phyloP scores from a whole-genome alignment of 2,888 invertebrate genomes.

The Encarsia formosa region DNA sequence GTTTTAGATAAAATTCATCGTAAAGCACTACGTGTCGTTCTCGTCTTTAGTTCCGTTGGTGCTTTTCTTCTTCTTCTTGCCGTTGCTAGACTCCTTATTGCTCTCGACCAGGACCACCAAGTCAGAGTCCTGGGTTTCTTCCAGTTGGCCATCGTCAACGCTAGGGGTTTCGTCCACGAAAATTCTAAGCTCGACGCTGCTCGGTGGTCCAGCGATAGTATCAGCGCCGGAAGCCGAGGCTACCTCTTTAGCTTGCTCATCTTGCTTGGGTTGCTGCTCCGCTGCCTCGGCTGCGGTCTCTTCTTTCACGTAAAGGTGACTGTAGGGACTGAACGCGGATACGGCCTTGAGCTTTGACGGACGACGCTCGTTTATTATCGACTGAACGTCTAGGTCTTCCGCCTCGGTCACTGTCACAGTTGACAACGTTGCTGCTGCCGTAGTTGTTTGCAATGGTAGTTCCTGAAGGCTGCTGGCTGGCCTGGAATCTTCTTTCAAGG shows the following conservation, averaged over 20 bases:
- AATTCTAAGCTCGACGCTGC: slow-evolving; percentile 37
- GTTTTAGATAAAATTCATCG: too few relatives aligned
- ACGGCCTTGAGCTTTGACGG: slow-evolving; percentile 41
- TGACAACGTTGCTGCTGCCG: slow-evolving; percentile 28
- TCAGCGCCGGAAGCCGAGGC: slow-evolving; percentile 21
- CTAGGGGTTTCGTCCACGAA: slow-evolving; percentile 38
- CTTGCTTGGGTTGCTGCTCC: slow-evolving; percentile 18
- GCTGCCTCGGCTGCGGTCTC: slow-evolving; percentile 4
- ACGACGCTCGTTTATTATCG: slow-evolving; percentile 47
- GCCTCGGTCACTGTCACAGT: slow-evolving; percentile 30
- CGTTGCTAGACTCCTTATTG: neutral
- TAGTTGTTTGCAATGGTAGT: too few relatives aligned
- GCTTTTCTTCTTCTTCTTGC: slow-evolving; percentile 7
- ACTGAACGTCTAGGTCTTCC: slow-evolving; percentile 45
- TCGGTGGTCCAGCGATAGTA: too few relatives aligned
- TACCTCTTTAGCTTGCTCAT: slow-evolving; percentile 16
- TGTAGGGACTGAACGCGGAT: slow-evolving; percentile 27
- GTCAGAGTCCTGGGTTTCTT: slow-evolving; percentile 4
- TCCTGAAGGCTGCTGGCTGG: too few relatives aligned
- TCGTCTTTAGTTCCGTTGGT: slow-evolving; percentile 1
- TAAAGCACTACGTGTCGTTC: too few relatives aligned
- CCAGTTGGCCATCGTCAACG: neutral
- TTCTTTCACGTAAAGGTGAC: slow-evolving; percentile 35
- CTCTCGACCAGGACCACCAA: slow-evolving; percentile 5
- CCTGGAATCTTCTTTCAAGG: too few relatives aligned